Base-by-base conservation (phyloP, 2,113 vertebrate species). In the Microcebus griseorufus region DNA sequence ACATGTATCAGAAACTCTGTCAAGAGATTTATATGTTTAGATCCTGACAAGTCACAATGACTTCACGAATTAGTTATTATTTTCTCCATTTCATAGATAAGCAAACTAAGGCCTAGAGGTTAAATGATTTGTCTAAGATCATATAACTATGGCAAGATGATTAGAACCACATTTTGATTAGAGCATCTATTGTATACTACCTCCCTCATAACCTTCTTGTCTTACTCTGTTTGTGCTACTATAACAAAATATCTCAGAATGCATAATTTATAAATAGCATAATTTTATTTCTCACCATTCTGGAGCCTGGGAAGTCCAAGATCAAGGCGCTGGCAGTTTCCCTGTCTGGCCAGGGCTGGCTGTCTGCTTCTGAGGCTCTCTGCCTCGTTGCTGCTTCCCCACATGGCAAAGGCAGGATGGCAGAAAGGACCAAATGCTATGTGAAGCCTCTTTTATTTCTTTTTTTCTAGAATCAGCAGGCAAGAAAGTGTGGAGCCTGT, bases 81-180 rank as follows among this genome's bases (percentile, higher is more conserved):
- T 51, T 75, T 88, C 67, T 76, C 82, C 94, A 88, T 64, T 97
- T 96, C 73, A 45, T 67, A 91, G 72, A 88, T 67, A 32, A 85
- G 16, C 85, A 96, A 76, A 85, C 81, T 6, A 34, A 95, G 81
- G 76, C 10, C n/a, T 53, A 22, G 20, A 32, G 58, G 25, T 42
- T 45, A 84, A 83, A 60, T 27, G 3, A 62, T 45, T 22, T 69
- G 48, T 14, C 8, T n/a, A 27, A 76, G 18, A 37, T 65, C 42
- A 55, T 3, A 4, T 2, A 72, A n/a, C 60, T 39, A 51, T 20
- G 3, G 12, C 12, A 32, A 32, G 81, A 73, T 18, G 32, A 45
- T 6, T 7, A 12, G 79, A 75, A 34, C 32, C 53, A 14, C 23
- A 27, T 7, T 73, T 79, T 70, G 45, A 55, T 81, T 34, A 14